phyloP scores from a whole-genome alignment of 2,113 vertebrate species.

The Scopus umbretta region DNA sequence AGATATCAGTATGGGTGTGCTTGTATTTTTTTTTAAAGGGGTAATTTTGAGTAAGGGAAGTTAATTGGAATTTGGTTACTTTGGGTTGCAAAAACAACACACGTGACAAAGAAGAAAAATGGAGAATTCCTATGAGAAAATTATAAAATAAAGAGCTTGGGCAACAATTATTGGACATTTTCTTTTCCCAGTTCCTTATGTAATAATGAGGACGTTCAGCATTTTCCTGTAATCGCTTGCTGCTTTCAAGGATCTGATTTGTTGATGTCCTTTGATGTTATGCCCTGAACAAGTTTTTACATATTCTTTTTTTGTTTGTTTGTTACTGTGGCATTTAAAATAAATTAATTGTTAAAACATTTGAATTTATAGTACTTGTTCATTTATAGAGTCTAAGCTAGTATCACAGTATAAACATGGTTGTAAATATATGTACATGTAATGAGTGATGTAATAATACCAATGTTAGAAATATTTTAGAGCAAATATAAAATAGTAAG shows the following conservation, averaged over 20 bases:
- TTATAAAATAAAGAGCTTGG: background rate
- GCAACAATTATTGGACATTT: background rate
- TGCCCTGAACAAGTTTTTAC: background rate
- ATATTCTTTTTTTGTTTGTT: background rate
- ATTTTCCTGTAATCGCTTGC: background rate
- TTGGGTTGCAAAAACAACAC: background rate
- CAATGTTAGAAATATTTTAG: background rate
- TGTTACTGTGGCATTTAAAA: background rate
- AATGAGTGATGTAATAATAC: background rate
- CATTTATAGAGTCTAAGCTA: background rate
- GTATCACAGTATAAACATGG: background rate
- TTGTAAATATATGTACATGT: background rate
- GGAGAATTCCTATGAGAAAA: background rate
- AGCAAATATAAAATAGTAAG: background rate
- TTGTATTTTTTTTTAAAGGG: background rate
- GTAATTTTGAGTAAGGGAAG: background rate
- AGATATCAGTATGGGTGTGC: background rate
- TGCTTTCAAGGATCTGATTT: background rate
- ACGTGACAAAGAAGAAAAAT: background rate
- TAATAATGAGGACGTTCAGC: background rate
- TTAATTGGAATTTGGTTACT: background rate
- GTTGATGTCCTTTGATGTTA: background rate
- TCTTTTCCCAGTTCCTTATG: background rate
- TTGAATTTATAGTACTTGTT: background rate
- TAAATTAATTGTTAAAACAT: background rate